Evolutionary conservation across 1,140 invertebrate species (phyloP), one percentile per base, ranked within the genome.

Genomic region (Papilio polytes): DNA sequence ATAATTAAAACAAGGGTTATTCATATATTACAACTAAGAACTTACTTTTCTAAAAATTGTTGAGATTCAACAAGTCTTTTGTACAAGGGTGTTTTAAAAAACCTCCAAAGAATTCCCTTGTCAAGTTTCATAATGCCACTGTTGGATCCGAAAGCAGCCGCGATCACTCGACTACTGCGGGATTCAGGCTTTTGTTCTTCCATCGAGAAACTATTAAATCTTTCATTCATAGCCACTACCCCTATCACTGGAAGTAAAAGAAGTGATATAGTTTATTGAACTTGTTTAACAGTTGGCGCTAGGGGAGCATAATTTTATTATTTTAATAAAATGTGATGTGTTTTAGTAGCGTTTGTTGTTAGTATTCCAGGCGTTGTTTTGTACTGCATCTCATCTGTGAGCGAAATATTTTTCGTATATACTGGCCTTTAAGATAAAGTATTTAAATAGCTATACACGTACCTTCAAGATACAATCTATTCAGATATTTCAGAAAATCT

Each of bases 401-500:
- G 15, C 3, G 4, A 53, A 53, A 53, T 53, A 53, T 6, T 53
- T 53, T 15, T 51, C 1, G 48, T 51, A 3, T 51, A 12, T 51
- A 4, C 48, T 2, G 12, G 12, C 18, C 3, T n/a, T 7, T n/a
- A 18, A 18, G 18, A 53, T 0, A n/a, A 53, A n/a, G 4, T 7
- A 8, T 53, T n/a, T 53, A n/a, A 56, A n/a, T 56, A 56, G 53
- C 12, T 20, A 51, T 44, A 80, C 80, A 80, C 94, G 95, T 96
- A 98, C 98, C 94, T 96, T 98, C 98, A 80, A 98, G 96, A 91
- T 97, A 97, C 48, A 98, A 93, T 83, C 97, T 96, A 46, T 97
- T 97, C 15, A 98, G 90, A 89, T 97, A 95, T 13, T 96, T 95
- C 72, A 98, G 86, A 88, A 98, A 96, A 94, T 98, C 97, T 1